Evolutionary conservation across 1,140 invertebrate genomes (phyloP).

Genomic region (Nylanderia fulva): DNA sequence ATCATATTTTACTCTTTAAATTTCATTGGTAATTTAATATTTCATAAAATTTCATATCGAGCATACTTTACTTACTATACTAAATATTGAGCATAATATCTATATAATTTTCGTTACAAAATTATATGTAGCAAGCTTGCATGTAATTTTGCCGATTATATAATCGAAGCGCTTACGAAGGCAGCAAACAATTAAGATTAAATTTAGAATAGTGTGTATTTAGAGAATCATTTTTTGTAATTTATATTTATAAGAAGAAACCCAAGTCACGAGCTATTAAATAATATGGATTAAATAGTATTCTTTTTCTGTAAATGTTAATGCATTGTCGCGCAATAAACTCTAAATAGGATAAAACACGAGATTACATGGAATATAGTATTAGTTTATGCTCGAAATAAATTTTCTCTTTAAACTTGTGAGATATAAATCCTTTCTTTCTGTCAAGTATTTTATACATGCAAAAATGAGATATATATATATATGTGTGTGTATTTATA

Average conservation of each 20-base stretch:
- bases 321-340: slow-evolving; percentile 20
- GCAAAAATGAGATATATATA: not conserved
- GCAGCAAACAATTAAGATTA: slow-evolving; percentile 25
- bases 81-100: not conserved
- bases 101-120: slow-evolving; percentile 7
- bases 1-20: slow-evolving; percentile 1
- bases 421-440: not conserved
- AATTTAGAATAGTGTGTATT: slow-evolving; percentile 61
- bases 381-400: slow-evolving; percentile 7
- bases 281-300: slow-evolving; percentile 39
- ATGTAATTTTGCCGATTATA: slow-evolving; percentile 16
- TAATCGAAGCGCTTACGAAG: slow-evolving; percentile 12
- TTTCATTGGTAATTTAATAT: not conserved
- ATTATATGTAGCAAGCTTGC: slow-evolving; percentile 20
- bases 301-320: slow-evolving; percentile 20
- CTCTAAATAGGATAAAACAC: slow-evolving; percentile 3
- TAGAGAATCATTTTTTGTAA: slow-evolving; percentile 65
- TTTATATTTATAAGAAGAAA: slow-evolving; percentile 62
- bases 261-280: slow-evolving; percentile 47
- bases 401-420: slow-evolving; percentile 7
- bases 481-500: not conserved
- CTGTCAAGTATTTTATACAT: not conserved
- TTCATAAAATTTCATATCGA: not conserved
- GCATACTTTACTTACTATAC: not conserved
- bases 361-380: not conserved